Percentiles rank a stretch among this genome's conserved stretches.
These are phyloP conservation scores for Drosophila sucinea DNA, from an alignment of 1,140 invertebrate genomes.

Conservation along the genomic window DNA sequence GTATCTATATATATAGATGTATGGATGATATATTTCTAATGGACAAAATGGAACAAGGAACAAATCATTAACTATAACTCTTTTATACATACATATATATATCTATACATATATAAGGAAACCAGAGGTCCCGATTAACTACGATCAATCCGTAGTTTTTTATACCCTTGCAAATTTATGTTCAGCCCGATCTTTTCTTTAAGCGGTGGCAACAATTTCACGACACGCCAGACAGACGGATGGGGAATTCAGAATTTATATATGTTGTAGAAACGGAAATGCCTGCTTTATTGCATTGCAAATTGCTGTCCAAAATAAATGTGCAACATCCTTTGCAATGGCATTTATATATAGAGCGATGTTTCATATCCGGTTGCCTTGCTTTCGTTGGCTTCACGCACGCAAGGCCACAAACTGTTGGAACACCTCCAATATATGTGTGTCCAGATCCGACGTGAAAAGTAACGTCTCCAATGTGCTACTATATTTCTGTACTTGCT, in stretches of 20 bases:
- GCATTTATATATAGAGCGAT: not conserved
- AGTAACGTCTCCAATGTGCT: constrained; percentile 96
- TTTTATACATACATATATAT: not conserved
- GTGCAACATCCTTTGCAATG: constrained; percentile 3
- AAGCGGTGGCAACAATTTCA: too few relatives aligned
- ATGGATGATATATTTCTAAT: not conserved
- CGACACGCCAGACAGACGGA: not conserved
- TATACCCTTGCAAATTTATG: constrained; percentile 3
- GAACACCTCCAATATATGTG: constrained; percentile 98
- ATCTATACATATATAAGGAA: not conserved
- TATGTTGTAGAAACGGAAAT: not conserved
- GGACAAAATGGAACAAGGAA: not conserved
- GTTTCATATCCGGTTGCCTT: not conserved
- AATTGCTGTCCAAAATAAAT: not conserved
- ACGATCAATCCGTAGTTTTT: not conserved
- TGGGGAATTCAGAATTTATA: not conserved
- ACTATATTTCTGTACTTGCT: constrained; percentile 99
- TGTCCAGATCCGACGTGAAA: constrained; percentile 97
- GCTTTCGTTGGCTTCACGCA: constrained; percentile 50
- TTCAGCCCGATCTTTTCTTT: not conserved
- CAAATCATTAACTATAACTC: not conserved
- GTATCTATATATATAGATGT: not conserved
- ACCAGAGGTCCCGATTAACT: not conserved
- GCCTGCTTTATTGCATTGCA: not conserved
- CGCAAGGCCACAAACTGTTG: constrained; percentile 94